Evolutionary conservation across 1,140 invertebrate species (phyloP).

Genomic region (Drosophila murphyi): DNA sequence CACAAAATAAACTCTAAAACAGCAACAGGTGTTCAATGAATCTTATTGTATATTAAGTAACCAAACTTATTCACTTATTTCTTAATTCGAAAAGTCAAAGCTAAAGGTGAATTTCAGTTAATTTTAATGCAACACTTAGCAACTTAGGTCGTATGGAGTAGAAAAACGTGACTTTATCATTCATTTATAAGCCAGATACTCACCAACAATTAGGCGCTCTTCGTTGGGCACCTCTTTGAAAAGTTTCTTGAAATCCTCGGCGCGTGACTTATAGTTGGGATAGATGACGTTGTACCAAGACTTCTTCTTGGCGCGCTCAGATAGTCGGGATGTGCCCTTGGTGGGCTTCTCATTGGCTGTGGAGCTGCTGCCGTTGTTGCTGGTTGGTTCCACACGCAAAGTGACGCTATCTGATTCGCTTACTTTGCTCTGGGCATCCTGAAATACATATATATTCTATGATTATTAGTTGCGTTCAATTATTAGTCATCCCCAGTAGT

Average conservation of each 20-base stretch:
- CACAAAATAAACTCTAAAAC: too few relatives aligned
- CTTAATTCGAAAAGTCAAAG: too few relatives aligned
- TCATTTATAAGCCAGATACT: slow-evolving; percentile 76
- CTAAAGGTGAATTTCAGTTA: too few relatives aligned
- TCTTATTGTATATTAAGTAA: too few relatives aligned
- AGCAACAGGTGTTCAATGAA: too few relatives aligned
- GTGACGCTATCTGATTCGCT: slow-evolving; percentile 69
- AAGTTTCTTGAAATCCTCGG: slow-evolving; percentile 95
- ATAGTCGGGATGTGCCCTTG: slow-evolving; percentile 78
- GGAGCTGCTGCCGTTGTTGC: slow-evolving; percentile 63
- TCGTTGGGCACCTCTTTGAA: slow-evolving; percentile 96
- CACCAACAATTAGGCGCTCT: slow-evolving; percentile 96
- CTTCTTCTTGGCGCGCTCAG: slow-evolving; percentile 89
- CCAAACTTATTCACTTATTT: too few relatives aligned
- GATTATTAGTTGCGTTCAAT: not conserved
- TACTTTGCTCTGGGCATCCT: slow-evolving; percentile 64
- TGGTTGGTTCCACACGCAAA: slow-evolving; percentile 57
- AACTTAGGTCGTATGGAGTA: too few relatives aligned
- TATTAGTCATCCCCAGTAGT: slow-evolving; percentile 21
- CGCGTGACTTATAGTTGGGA: slow-evolving; percentile 96
- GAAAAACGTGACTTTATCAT: not conserved
- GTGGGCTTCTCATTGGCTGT: slow-evolving; percentile 67
- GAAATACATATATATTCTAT: slow-evolving; percentile 12
- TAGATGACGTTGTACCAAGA: slow-evolving; percentile 95
- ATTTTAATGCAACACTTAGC: too few relatives aligned